Evolutionary conservation across 1,140 invertebrate genomes (phyloP).

Genomic region (Lucilia cuprina): DNA sequence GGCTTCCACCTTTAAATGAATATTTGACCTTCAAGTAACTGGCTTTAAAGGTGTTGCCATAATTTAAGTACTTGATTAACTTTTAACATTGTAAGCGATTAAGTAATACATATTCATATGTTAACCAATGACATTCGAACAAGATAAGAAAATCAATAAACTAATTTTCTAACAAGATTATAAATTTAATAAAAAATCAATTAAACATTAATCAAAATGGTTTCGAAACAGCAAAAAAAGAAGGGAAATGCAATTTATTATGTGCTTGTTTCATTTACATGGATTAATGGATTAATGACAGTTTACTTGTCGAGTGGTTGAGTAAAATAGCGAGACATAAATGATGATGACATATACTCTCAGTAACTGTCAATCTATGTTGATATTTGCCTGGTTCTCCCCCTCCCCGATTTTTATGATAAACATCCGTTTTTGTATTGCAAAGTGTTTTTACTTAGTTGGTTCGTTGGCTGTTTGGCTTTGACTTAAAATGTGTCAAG

Average conservation of each 20-base stretch:
- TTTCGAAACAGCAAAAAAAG: neutral
- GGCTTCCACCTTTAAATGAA: too few species aligned
- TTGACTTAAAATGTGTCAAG: conserved; percentile 26
- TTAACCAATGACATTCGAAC: too few species aligned
- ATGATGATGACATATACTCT: too few species aligned
- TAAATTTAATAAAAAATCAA: neutral
- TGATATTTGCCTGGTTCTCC: neutral
- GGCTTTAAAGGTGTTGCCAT: too few species aligned
- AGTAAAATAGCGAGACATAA: too few species aligned
- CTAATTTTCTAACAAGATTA: neutral
- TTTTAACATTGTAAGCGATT: too few species aligned
- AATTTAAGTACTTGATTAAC: too few species aligned
- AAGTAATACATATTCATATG: too few species aligned
- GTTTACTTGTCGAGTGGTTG: too few species aligned
- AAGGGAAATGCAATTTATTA: neutral
- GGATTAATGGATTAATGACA: neutral
- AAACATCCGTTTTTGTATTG: neutral
- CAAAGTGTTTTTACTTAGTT: neutral
- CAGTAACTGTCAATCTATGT: neutral
- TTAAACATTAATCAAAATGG: neutral
- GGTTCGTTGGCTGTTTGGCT: neutral
- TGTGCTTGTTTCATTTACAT: neutral
- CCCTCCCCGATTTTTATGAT: neutral
- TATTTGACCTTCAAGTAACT: too few species aligned
- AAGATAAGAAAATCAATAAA: neutral